Conservation (phyloP, 2,113 vertebrate genomes). For the Percina caprodes region DNA sequence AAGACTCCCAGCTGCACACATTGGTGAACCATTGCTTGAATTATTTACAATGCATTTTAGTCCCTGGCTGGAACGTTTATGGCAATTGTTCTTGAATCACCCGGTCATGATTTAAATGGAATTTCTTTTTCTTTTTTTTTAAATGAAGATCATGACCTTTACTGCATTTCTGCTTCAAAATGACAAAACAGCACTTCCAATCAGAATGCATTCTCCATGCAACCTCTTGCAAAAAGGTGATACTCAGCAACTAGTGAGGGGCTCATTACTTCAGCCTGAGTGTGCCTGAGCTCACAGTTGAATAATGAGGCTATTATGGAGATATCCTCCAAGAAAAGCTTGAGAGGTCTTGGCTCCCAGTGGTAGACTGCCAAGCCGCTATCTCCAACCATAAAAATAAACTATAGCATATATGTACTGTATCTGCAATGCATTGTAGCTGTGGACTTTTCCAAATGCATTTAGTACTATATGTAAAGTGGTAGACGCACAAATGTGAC, state of each 20-base stretch:
- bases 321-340: slow-evolving; percentile 75
- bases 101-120: slow-evolving; percentile 10
- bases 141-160: slow-evolving; percentile 46
- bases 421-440: slow-evolving; percentile 10
- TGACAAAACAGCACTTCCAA: slow-evolving; percentile 58
- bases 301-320: slow-evolving; percentile 86
- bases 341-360: slow-evolving; percentile 67
- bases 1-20: neutral
- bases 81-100: slow-evolving; percentile 20
- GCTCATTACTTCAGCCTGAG: slow-evolving; percentile 79
- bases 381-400: slow-evolving; percentile 61
- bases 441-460: slow-evolving; percentile 31
- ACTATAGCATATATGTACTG: slow-evolving; percentile 36
- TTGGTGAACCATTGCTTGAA: slow-evolving; percentile 37
- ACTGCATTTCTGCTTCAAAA: slow-evolving; percentile 44
- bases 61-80: neutral
- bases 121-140: neutral
- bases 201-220: slow-evolving; percentile 71
- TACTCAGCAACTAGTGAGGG: slow-evolving; percentile 77
- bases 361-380: slow-evolving; percentile 47
- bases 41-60: slow-evolving; percentile 38
- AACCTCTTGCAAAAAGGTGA: slow-evolving; percentile 71
- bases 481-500: slow-evolving; percentile 44
- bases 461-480: slow-evolving; percentile 47
- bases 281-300: slow-evolving; percentile 73